A percentile compares a stretch with the other conserved stretches of the same genome.
phyloP scores from a whole-genome alignment of 2,113 vertebrate genomes.

The Phaethon lepturus region DNA sequence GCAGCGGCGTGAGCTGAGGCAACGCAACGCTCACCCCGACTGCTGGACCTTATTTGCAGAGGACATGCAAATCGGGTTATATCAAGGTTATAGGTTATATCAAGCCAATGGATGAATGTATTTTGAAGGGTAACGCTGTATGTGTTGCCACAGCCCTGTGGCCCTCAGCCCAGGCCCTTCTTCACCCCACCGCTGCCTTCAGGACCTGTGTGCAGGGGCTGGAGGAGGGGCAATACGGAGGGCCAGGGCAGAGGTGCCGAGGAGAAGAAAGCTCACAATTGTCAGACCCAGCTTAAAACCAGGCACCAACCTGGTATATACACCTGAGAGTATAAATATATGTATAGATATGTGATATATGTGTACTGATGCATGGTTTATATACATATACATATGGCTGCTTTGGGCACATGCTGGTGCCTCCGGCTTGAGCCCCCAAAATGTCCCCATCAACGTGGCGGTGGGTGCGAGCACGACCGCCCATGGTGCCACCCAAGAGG shows the following conservation, averaged over 20 bases:
- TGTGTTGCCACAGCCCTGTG: background rate
- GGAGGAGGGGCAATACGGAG: background rate
- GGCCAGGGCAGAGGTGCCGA: background rate
- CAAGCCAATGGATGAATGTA: background rate
- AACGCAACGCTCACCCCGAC: fast-evolving
- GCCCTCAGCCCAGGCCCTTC: background rate
- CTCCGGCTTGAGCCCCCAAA: background rate
- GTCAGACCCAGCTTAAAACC: background rate
- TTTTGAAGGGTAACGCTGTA: background rate
- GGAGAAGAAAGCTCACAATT: background rate
- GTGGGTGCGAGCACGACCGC: background rate
- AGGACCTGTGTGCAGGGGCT: background rate
- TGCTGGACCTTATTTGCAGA: background rate
- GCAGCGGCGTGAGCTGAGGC: background rate
- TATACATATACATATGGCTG: background rate
- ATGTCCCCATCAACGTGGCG: fast-evolving
- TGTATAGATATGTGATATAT: background rate
- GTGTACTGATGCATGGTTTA: background rate
- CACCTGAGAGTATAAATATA: background rate
- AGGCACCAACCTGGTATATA: no score
- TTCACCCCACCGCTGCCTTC: background rate
- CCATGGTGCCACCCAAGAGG: fast-evolving
- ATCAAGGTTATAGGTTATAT: no score
- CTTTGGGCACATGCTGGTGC: background rate
- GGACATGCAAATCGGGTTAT: no score